Base-by-base conservation (phyloP, 2,797 vertebrate species). In the Artibeus jamaicensis region DNA sequence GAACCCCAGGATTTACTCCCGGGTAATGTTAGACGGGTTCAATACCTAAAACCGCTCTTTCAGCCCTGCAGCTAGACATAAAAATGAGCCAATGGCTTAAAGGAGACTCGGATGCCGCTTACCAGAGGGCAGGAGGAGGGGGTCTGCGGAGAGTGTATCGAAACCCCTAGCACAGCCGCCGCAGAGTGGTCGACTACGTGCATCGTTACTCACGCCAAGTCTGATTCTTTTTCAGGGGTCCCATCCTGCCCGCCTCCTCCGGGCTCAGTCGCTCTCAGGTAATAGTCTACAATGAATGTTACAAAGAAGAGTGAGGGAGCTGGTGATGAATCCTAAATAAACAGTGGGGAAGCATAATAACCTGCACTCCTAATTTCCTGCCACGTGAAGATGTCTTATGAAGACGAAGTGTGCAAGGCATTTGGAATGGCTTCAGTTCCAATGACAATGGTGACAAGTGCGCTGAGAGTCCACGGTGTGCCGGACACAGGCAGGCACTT, bases 161-260 rank as follows among this genome's bases (percentile, higher is more conserved):
- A 77, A 74, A 22, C 10, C 14, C 32, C 39, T 29, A 22, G 5
- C 0, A 12, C 18, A 6, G 21, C 1, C 3, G 55, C n/a, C 0
- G 0, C 21, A 12, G 42, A 24, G 6, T 12, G 1, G 19, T 11
- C 0, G 4, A 14, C 0, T 2, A 37, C 7, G 3, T 15, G 42
- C 16, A 3, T 29, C 32, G 3, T 1, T n/a, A 74, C 2, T 10
- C 46, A 59, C 74, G 21, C 42, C 3, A 2, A 50, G 67, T 39
- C 26, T 1, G 48, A 91, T 15, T 62, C 1, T 50, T 87, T 86
- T 26, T 62, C 62, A 78, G 34, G n/a, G 24, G 57, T 39, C 18
- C 16, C 8, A 3, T 24, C 67, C 55, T 39, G 18, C n/a, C 83
- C 15, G 24, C 37, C 77, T 86, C n/a, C 46, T 19, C 22, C n/a